These are phyloP conservation scores for Oreochromis mossambicus DNA, from an alignment of 2,797 vertebrate genomes.

Conservation along the genomic window DNA sequence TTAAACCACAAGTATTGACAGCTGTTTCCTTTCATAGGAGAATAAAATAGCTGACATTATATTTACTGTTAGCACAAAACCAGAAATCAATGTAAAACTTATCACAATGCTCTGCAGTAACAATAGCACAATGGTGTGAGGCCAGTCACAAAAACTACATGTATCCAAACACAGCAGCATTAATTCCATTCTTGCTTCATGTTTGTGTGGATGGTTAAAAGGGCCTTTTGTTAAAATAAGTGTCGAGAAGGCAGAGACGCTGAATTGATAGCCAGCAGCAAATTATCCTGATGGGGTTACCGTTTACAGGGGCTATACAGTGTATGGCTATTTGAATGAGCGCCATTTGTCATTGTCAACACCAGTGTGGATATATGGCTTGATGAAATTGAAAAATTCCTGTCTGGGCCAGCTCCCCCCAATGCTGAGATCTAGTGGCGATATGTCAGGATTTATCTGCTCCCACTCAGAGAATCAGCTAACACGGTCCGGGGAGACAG, in stretches of 20 bases:
- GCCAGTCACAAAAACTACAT: background rate
- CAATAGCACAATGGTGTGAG: background rate
- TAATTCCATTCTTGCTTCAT: background rate
- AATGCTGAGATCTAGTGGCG: conserved; percentile 46
- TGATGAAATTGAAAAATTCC: conserved; percentile 71
- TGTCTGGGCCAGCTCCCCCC: conserved; percentile 37
- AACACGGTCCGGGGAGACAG: conserved; percentile 48
- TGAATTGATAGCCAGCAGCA: conserved; percentile 75
- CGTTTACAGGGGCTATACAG: conserved; percentile 66
- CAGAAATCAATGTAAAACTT: conserved; percentile 13
- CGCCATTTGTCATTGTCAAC: conserved; percentile 66
- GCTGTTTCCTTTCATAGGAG: background rate
- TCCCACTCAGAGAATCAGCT: conserved; percentile 61
- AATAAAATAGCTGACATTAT: conserved; percentile 22
- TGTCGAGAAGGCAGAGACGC: conserved; percentile 52
- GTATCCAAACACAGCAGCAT: conserved; percentile 8
- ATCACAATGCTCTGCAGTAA: background rate
- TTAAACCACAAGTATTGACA: background rate
- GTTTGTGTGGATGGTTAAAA: conserved; percentile 33
- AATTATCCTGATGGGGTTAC: conserved; percentile 72
- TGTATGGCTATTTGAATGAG: conserved; percentile 67
- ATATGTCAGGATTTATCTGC: conserved; percentile 72
- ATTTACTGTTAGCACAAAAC: conserved; percentile 19
- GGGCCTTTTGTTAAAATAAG: conserved; percentile 43
- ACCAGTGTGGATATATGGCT: conserved; percentile 49